Percentiles rank a stretch among this genome's conserved stretches.
phyloP scores from a whole-genome alignment of 1,140 invertebrate species.

The Sitophilus oryzae region DNA sequence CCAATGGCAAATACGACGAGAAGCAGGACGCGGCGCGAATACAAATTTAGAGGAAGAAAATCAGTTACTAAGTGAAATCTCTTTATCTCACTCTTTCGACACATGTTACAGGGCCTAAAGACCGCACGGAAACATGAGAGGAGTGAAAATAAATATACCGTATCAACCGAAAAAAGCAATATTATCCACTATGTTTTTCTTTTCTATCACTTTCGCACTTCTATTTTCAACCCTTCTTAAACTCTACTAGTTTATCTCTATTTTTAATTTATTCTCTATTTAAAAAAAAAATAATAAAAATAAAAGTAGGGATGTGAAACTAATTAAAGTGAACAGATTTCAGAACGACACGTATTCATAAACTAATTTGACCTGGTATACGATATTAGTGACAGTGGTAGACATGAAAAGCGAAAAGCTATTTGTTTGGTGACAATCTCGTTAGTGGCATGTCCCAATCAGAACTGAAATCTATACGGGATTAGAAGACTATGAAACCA shows the following conservation, averaged over 20 bases:
- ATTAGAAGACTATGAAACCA: constrained; percentile 19
- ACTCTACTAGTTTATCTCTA: too few relatives aligned
- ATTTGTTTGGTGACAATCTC: constrained; percentile 7
- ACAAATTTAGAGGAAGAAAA: constrained; percentile 24
- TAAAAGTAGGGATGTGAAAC: too few relatives aligned
- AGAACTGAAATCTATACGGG: constrained; percentile 21
- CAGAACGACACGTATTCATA: too few relatives aligned
- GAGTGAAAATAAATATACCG: constrained; percentile 19
- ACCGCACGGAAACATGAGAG: constrained; percentile 23
- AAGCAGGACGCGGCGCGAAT: constrained; percentile 25
- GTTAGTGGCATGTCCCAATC: constrained; percentile 14
- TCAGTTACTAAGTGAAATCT: constrained; percentile 27
- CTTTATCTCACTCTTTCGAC: constrained; percentile 30
- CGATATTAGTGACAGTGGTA: too few relatives aligned
- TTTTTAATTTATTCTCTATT: too few relatives aligned
- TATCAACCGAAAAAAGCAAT: not conserved
- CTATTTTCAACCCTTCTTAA: too few relatives aligned
- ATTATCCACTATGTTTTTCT: not conserved
- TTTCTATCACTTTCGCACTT: too few relatives aligned
- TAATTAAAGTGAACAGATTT: too few relatives aligned
- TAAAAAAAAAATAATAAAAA: too few relatives aligned
- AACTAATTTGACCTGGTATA: too few relatives aligned
- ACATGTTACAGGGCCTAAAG: constrained; percentile 28
- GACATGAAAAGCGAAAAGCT: not conserved
- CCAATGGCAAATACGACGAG: constrained; percentile 22